Percentiles rank a stretch among this genome's conserved stretches.
These are phyloP conservation scores for Papio anubis DNA, from an alignment of 2,113 vertebrate species.

Conservation along the genomic window DNA sequence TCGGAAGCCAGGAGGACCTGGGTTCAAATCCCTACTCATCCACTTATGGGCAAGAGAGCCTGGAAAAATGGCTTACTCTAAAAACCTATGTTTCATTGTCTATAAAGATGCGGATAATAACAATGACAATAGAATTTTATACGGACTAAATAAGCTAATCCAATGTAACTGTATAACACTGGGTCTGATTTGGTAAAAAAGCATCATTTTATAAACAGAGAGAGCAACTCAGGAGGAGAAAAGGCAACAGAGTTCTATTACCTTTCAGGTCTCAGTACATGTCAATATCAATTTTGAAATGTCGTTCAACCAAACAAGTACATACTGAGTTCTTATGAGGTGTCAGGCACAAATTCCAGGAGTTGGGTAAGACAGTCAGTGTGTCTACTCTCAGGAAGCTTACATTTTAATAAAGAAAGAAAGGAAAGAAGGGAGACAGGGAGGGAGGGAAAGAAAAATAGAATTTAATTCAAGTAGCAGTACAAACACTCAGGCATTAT, in stretches of 20 bases:
- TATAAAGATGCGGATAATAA: not conserved
- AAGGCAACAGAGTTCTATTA: not conserved
- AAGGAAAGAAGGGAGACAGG: too few species aligned
- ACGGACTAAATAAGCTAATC: not conserved
- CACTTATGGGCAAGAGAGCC: not conserved
- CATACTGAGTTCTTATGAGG: not conserved
- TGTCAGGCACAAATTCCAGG: not conserved
- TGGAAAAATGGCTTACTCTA: not conserved
- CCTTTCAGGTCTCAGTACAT: not conserved
- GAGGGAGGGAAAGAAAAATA: too few species aligned
- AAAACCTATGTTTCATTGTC: not conserved
- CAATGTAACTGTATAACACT: accelerated
- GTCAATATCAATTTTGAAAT: not conserved
- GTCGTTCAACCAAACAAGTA: not conserved
- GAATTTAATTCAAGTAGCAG: not conserved
- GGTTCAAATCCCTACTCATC: not conserved
- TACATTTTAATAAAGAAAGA: not conserved
- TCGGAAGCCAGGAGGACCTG: too few species aligned
- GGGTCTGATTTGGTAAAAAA: too few species aligned
- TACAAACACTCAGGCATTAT: not conserved
- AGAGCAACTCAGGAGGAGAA: not conserved
- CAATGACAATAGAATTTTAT: accelerated
- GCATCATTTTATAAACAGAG: not conserved
- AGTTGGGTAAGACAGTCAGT: accelerated
- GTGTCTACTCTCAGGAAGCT: not conserved